phyloP scores from a whole-genome alignment of 2,113 vertebrate species.

The Osmerus mordax region DNA sequence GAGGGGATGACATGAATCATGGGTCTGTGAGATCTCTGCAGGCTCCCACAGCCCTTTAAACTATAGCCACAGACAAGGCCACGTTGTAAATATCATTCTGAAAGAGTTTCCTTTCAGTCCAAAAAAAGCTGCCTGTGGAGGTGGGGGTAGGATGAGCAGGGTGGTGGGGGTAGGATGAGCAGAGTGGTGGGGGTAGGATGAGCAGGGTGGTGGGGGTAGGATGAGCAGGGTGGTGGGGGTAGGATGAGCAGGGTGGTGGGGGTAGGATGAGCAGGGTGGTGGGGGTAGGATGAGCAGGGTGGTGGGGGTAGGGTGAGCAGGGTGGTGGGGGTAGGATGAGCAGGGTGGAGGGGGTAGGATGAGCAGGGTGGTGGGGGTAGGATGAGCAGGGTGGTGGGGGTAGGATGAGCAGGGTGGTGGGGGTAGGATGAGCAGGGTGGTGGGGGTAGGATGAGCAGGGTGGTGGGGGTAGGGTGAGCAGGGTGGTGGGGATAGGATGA shows the following conservation, averaged over 20 bases:
- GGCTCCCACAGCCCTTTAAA: slow-evolving; percentile 26
- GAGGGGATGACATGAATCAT: slow-evolving; percentile 46
- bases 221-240: too few species aligned
- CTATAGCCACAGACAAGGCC: slow-evolving; percentile 31
- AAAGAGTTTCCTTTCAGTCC: slow-evolving; percentile 39
- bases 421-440: too few species aligned
- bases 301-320: slow-evolving; percentile 3
- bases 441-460: too few species aligned
- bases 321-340: neutral
- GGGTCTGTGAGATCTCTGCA: slow-evolving; percentile 26
- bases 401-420: too few species aligned
- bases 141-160: neutral
- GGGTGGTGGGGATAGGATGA: neutral
- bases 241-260: too few species aligned
- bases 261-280: too few species aligned
- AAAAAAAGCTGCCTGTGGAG: neutral
- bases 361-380: too few species aligned
- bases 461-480: neutral
- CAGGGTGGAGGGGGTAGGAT: too few species aligned
- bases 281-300: neutral
- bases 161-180: too few species aligned
- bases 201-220: too few species aligned
- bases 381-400: too few species aligned
- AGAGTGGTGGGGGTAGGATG: too few species aligned
- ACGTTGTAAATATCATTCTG: slow-evolving; percentile 53